Base-by-base conservation (phyloP, 2,888 invertebrate genomes). In the Cloeon dipterum region DNA sequence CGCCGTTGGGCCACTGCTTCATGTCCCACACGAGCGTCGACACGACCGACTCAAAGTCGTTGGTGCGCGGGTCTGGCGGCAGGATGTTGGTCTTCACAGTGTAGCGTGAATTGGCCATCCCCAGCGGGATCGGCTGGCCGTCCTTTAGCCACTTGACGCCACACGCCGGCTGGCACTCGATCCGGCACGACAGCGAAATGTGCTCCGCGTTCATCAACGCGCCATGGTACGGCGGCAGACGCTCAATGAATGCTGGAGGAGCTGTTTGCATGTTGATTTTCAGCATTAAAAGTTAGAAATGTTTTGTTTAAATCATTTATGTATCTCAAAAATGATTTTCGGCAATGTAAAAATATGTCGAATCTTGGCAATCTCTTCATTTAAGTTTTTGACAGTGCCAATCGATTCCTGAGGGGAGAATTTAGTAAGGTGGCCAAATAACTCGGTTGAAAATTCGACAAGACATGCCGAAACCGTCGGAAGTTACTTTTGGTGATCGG, bases 21-120 rank as follows among this genome's bases (percentile, higher is more conserved):
- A 88, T 72, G 59, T 86, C 86, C 76, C 85, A 88, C 47, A 77
- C 67, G 65, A 89, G 61, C 41, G 76, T 81, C n/a, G 85, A 85
- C 47, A 77, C 70, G 23, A 85, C 72, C 25, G 86, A 85, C 55
- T 86, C 81, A 49, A 88, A 86, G 53, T 88, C 85, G 47, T 83
- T 85, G 37, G 74, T 75, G 37, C 74, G 70, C 13, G 69, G 66
- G 48, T 85, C 77, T 1, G 82, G 72, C 4, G 70, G 70, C 43
- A 76, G 66, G 37, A 67, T 65, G 29, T 65, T 63, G 46, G 74
- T 72, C 41, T 65, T 65, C 35, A 78, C 67, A 47, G 70, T 70
- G 58, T 82, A 85, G n/a, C 25, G 38, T 3, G 38, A 38, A 8
- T 33, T 18, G 25, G 32, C 38, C 3, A 33, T 60, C 32, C 49